Evolutionary conservation across 2,888 invertebrate species (phyloP).

Genomic region (Acrobasis repandana): DNA sequence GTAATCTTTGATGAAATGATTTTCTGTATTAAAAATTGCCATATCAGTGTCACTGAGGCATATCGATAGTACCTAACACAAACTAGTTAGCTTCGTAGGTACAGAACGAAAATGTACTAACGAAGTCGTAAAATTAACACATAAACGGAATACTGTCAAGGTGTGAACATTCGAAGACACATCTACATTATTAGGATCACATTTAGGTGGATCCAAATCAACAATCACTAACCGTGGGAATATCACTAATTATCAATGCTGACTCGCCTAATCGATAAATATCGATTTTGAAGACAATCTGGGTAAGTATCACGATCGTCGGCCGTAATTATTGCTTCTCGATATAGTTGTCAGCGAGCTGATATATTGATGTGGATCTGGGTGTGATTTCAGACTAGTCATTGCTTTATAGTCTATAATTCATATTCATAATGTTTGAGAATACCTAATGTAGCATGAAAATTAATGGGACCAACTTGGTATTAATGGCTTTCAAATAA

Average conservation of each 20-base stretch:
- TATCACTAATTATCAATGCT: slow-evolving; percentile 54
- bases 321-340: slow-evolving; percentile 2
- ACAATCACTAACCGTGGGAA: slow-evolving; percentile 51
- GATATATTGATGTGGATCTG: slow-evolving; percentile 3
- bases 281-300: slow-evolving; percentile 29
- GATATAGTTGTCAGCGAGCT: slow-evolving; percentile 3
- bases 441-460: too few species aligned
- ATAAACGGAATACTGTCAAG: slow-evolving; percentile 17
- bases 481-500: too few species aligned
- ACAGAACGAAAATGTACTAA: not conserved
- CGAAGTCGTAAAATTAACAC: not conserved
- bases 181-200: slow-evolving; percentile 39
- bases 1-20: too few species aligned
- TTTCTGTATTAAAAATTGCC: too few species aligned
- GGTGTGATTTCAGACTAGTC: not conserved
- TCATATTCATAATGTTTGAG: too few species aligned
- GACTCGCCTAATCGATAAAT: slow-evolving; percentile 45
- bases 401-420: not conserved
- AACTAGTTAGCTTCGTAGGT: not conserved
- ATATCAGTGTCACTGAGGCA: too few species aligned
- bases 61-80: too few species aligned
- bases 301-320: slow-evolving; percentile 15
- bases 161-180: slow-evolving; percentile 34
- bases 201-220: slow-evolving; percentile 33
- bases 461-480: too few species aligned